Conservation (phyloP, 2,888 invertebrate genomes). For the Monoplex corrugatus region DNA sequence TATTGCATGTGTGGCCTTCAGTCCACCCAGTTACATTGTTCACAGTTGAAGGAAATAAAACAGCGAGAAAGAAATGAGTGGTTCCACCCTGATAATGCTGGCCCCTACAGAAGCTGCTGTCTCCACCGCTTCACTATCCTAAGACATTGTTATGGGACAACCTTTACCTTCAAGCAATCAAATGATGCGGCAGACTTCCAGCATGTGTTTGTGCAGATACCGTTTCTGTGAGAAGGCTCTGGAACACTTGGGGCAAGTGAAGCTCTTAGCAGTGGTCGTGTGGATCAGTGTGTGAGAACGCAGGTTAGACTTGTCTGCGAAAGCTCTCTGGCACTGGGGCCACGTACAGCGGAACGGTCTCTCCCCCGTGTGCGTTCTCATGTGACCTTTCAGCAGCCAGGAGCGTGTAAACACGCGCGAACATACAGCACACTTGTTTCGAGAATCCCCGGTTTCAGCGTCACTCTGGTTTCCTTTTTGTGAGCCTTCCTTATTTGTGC, state of each 20-base stretch:
- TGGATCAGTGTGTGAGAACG: conserved; percentile 80
- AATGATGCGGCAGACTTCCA: conserved; percentile 77
- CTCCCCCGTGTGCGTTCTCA: conserved; percentile 80
- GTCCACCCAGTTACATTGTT: no score
- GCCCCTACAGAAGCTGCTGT: no score
- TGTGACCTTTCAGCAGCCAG: conserved; percentile 80
- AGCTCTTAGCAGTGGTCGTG: conserved; percentile 74
- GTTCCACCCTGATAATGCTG: no score
- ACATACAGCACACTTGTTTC: conserved; percentile 76
- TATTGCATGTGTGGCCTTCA: no score
- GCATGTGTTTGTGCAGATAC: conserved; percentile 79
- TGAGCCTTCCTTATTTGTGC: neutral
- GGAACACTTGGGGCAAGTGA: conserved; percentile 75
- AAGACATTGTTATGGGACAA: neutral
- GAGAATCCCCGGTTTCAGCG: conserved; percentile 34
- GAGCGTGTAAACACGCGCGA: conserved; percentile 78
- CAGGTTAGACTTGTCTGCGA: conserved; percentile 80
- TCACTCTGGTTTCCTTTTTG: neutral
- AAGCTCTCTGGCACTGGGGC: conserved; percentile 76
- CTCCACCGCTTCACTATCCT: no score
- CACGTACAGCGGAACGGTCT: conserved; percentile 76
- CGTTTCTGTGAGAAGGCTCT: conserved; percentile 80
- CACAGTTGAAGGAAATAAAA: no score
- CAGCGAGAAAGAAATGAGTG: no score
- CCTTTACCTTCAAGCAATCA: conserved; percentile 23